Evolutionary conservation across 2,113 vertebrate species (phyloP).

Genomic region (Panthera leo): DNA sequence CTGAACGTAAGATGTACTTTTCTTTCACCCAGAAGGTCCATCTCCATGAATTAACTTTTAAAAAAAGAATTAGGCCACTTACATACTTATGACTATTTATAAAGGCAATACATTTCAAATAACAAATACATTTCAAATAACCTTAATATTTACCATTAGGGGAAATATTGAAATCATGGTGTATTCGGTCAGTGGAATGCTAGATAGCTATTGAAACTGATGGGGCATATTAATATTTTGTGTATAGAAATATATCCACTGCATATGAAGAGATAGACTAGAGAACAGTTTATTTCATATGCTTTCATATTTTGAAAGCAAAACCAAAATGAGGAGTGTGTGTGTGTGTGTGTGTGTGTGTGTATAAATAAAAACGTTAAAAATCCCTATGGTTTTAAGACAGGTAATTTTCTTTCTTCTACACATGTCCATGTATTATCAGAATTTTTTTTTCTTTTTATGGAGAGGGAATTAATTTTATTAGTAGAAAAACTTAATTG

Average conservation of each 20-base stretch:
- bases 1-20: neutral
- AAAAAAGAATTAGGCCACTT: neutral
- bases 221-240: neutral
- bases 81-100: neutral
- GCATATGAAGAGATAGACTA: neutral
- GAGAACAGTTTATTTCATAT: neutral
- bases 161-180: neutral
- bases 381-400: neutral
- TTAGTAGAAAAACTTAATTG: neutral
- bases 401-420: neutral
- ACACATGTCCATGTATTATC: neutral
- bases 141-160: neutral
- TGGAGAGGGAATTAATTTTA: neutral
- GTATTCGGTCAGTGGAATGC: neutral
- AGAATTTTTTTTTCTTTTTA: neutral
- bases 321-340: neutral
- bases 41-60: neutral
- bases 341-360: neutral
- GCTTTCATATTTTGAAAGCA: neutral
- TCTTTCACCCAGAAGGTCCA: neutral
- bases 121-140: neutral
- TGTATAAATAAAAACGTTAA: neutral
- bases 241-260: neutral
- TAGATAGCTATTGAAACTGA: slow-evolving; percentile 14
- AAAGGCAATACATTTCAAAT: neutral